A percentile compares a stretch with the other conserved stretches of the same genome.
These are phyloP conservation scores for Zootermopsis nevadensis DNA, from an alignment of 2,888 invertebrate species.

Conservation along the genomic window DNA sequence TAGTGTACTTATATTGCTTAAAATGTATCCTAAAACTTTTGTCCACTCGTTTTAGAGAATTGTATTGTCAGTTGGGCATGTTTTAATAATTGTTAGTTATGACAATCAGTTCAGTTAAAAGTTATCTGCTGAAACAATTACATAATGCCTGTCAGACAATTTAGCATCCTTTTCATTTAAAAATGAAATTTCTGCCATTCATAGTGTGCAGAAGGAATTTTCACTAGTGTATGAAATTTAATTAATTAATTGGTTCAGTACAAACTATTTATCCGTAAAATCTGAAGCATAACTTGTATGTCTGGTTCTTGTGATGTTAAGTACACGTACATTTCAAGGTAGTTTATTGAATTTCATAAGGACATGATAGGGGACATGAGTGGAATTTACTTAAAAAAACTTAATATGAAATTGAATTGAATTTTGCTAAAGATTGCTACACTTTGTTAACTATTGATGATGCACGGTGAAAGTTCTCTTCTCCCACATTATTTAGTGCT, in stretches of 20 bases:
- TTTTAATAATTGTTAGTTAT: neutral
- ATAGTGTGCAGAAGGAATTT: neutral
- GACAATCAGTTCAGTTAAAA: neutral
- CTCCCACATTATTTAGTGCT: too few relatives aligned
- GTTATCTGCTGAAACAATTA: neutral
- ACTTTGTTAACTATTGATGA: too few relatives aligned
- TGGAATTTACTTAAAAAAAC: too few relatives aligned
- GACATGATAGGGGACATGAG: too few relatives aligned
- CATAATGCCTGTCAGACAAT: neutral
- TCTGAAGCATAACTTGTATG: neutral
- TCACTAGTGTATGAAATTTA: neutral
- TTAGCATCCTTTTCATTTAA: neutral
- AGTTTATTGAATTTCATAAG: too few relatives aligned
- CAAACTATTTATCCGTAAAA: neutral
- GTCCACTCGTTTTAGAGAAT: neutral
- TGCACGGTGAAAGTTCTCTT: too few relatives aligned
- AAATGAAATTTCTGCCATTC: neutral
- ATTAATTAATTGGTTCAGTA: neutral
- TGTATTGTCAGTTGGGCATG: conserved; percentile 1
- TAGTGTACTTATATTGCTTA: neutral
- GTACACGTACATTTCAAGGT: neutral
- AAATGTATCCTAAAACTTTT: neutral
- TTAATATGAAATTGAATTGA: too few relatives aligned
- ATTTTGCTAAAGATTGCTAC: too few relatives aligned
- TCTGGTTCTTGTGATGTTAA: neutral